Evolutionary conservation across 2,113 vertebrate genomes (phyloP).

Genomic region (Archocentrus centrarchus): DNA sequence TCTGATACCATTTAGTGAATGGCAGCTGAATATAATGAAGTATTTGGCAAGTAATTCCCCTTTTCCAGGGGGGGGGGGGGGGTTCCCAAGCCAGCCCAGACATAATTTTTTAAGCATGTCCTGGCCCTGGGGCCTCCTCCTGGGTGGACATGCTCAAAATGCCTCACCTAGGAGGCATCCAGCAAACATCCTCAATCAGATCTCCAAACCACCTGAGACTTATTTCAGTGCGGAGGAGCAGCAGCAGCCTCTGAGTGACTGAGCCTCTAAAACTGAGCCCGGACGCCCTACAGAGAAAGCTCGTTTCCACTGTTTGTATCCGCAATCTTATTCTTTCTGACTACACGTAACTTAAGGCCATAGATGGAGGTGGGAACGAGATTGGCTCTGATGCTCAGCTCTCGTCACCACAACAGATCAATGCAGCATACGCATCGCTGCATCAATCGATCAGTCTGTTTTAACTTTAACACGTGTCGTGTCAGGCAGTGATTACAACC

Average conservation of each 20-base stretch:
- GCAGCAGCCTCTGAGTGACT: neutral
- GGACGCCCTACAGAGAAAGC: neutral
- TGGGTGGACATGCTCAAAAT: neutral
- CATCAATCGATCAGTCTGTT: neutral
- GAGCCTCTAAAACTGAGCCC: neutral
- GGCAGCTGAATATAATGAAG: neutral
- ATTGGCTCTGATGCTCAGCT: accelerated
- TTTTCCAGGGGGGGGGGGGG: neutral
- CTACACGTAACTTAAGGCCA: neutral
- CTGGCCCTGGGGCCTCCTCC: accelerated
- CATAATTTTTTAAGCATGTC: neutral
- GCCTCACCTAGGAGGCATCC: neutral
- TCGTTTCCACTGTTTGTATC: neutral
- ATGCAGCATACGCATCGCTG: too few relatives aligned
- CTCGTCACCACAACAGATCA: accelerated
- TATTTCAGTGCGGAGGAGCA: neutral
- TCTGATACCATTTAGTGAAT: neutral
- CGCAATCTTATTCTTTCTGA: neutral
- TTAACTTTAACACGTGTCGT: too few relatives aligned
- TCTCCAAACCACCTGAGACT: neutral
- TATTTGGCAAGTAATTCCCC: too few relatives aligned
- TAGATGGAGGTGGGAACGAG: neutral
- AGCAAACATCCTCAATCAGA: neutral
- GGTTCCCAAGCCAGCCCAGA: neutral
- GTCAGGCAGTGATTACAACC: neutral